A percentile compares a stretch with the other conserved stretches of the same genome.
Conservation (phyloP, 2,888 invertebrate genomes). For the Eupelmus urozonus region DNA sequence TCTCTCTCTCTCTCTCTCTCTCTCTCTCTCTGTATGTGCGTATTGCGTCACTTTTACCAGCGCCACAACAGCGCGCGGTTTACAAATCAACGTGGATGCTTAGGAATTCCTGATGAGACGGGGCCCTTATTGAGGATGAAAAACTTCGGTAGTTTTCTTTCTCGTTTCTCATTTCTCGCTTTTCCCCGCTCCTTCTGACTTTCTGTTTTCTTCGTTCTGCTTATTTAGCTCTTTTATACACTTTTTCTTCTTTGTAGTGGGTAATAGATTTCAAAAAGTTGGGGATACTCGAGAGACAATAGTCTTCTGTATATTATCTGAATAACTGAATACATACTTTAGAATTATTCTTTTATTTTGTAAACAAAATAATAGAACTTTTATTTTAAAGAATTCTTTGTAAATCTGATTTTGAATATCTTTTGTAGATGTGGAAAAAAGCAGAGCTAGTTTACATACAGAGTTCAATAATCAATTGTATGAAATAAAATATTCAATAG, state of each 20-base stretch:
- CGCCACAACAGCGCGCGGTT: background rate
- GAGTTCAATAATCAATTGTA: too few relatives aligned
- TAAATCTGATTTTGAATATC: too few relatives aligned
- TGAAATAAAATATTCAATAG: too few relatives aligned
- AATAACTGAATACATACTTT: too few relatives aligned
- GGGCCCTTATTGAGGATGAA: background rate
- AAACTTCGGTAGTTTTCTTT: background rate
- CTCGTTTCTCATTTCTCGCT: background rate
- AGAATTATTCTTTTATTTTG: too few relatives aligned
- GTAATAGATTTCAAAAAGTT: too few relatives aligned
- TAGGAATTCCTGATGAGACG: slow-evolving; percentile 1
- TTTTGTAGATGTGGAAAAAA: too few relatives aligned
- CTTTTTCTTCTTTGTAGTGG: too few relatives aligned
- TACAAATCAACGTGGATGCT: slow-evolving; percentile 27
- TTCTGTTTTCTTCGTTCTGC: background rate
- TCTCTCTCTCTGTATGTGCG: background rate
- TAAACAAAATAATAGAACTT: too few relatives aligned
- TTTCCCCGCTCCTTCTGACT: background rate
- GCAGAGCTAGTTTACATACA: too few relatives aligned
- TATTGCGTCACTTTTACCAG: background rate
- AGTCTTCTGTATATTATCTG: background rate
- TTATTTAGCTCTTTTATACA: background rate
- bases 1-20: background rate
- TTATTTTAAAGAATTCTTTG: too few relatives aligned
- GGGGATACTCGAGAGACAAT: background rate